These are phyloP conservation scores for Armadillidium nasatum DNA, from an alignment of 1,140 invertebrate species.

Conservation along the genomic window DNA sequence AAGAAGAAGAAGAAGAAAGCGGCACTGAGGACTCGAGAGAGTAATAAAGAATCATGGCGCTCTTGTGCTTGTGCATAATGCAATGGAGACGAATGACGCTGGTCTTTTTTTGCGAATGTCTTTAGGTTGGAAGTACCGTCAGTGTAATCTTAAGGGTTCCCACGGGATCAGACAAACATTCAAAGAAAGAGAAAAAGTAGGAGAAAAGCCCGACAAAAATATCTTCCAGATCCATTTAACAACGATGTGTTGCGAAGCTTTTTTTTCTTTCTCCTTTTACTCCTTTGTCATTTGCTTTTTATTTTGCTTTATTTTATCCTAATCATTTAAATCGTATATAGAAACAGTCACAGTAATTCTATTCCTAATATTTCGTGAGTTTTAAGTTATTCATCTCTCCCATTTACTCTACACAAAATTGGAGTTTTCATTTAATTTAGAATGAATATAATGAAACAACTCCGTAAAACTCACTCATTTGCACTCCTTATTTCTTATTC, in stretches of 20 bases:
- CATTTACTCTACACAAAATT: too few species aligned
- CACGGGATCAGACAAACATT: background rate
- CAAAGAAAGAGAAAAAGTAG: too few species aligned
- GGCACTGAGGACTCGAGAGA: background rate
- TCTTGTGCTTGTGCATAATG: slow-evolving; percentile 12
- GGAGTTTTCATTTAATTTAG: too few species aligned
- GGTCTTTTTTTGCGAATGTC: background rate
- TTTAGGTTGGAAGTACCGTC: background rate
- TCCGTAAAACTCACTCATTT: background rate
- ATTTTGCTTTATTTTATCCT: background rate
- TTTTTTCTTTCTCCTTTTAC: background rate
- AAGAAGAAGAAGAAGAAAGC: background rate
- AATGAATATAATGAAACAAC: too few species aligned
- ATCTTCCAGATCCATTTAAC: background rate
- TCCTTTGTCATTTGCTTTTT: background rate
- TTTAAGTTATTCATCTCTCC: too few species aligned
- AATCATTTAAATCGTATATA: too few species aligned
- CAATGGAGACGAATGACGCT: background rate
- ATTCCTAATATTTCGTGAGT: too few species aligned
- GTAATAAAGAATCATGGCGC: slow-evolving; percentile 4
- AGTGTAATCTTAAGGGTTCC: slow-evolving; percentile 9
- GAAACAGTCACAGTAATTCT: too few species aligned
- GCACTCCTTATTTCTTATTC: background rate
- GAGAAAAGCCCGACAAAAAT: background rate
- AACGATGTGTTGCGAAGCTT: background rate